Evolutionary conservation across 2,113 vertebrate genomes (phyloP), one percentile per base, ranked within the genome.

Genomic region (Chaetorhynchus papuensis): DNA sequence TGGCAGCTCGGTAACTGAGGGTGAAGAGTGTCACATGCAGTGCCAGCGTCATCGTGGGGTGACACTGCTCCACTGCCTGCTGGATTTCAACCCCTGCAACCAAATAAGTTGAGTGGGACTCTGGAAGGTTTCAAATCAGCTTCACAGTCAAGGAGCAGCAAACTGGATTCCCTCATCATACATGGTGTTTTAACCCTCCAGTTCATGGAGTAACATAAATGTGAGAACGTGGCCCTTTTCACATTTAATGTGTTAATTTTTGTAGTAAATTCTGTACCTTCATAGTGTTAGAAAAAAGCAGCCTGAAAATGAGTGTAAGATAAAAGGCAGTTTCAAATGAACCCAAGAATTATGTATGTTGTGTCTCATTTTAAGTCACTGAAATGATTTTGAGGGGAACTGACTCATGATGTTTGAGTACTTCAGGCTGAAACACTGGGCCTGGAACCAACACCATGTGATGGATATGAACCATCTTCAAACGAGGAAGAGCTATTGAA

Each of bases 361-460:
- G 57, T 86, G 56, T 64, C 79, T 83, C 52, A 7, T 74, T 90
- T 83, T 18, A 83, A 87, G 68, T 87, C 65, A 35, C 54, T 74
- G 65, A 61, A 59, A 77, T 52, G 52, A 37, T 93, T 93, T 80
- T 66, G 60, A 90, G 68, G 60, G 68, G 56, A 90, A 76, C 83
- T 96, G 94, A 92, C 90, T 96, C 92, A 89, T 5, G 47, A 13
- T 89, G 88, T 86, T 92, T 78, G 92, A 96, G 60, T 63, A 88
- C 64, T 93, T 88, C n/a, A 60, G 79, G 76, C 90, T 96, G 90
- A 88, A 95, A 92, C 69, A 78, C 93, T 96, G 96, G 94, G 94
- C 84, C 91, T 88, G 88, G 49, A 81, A 94, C 92, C 92, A 93
- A 86, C 14, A 83, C 64, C 72, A 41, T 68, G 76, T 89, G 91